Conservation (phyloP, 1,140 invertebrate species). For the Bacillus rossius region DNA sequence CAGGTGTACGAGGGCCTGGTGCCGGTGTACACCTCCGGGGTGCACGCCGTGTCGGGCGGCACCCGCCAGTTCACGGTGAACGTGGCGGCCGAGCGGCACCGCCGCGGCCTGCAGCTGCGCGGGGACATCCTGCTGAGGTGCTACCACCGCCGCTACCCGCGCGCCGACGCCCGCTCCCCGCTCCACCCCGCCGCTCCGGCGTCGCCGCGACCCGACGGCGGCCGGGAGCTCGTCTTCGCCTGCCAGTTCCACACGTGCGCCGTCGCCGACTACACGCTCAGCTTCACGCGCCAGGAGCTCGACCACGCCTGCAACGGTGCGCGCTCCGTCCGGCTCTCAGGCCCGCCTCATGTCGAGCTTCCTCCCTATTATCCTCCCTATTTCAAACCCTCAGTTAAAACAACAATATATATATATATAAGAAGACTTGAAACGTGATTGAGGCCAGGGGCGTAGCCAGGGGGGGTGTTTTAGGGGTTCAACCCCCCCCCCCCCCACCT, state of each 20-base stretch:
- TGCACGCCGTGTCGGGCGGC: slow-evolving; percentile 63
- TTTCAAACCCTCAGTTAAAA: too few species aligned
- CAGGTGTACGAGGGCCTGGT: slow-evolving; percentile 81
- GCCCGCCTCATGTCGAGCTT: too few species aligned
- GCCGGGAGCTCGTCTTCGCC: slow-evolving; percentile 61
- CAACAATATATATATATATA: too few species aligned
- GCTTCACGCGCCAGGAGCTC: slow-evolving; percentile 78
- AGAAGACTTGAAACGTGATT: too few species aligned
- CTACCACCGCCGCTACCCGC: slow-evolving; percentile 60
- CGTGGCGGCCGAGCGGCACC: slow-evolving; percentile 49
- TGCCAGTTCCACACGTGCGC: slow-evolving; percentile 92
- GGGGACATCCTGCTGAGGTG: slow-evolving; percentile 89
- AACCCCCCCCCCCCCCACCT: too few species aligned
- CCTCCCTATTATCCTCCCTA: too few species aligned
- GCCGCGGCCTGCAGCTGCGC: slow-evolving; percentile 67
- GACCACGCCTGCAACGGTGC: slow-evolving; percentile 76
- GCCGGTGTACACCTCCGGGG: slow-evolving; percentile 78
- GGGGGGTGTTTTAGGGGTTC: too few species aligned
- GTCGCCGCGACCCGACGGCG: not conserved
- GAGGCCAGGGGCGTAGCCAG: too few species aligned
- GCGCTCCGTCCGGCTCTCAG: too few species aligned
- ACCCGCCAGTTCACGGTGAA: slow-evolving; percentile 62
- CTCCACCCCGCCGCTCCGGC: not conserved
- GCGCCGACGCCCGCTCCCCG: not conserved
- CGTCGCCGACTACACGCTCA: slow-evolving; percentile 72